Evolutionary conservation across 2,113 vertebrate genomes (phyloP), one percentile per base, ranked within the genome.

Genomic region (Gymnobelideus leadbeateri): DNA sequence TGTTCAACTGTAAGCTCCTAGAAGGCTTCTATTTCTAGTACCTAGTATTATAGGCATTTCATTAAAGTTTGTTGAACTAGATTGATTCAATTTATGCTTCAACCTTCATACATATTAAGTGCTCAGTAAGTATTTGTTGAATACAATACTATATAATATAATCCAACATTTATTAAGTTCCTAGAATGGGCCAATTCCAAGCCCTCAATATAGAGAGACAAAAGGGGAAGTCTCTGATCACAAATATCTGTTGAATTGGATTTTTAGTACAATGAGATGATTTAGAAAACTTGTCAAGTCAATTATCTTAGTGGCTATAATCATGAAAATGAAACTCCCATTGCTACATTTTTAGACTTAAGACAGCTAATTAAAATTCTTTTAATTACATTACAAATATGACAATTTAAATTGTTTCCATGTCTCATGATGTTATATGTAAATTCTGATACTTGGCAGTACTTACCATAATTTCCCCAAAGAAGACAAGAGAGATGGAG

Each of bases 401-500:
- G n/a, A 77, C 11, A 28, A 10, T 8, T 16, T 1, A 0, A 9
- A 84, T 84, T 84, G n/a, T 84, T 84, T 23, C n/a, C n/a, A 23
- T 84, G 68, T 84, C 68, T 84, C 19, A 84, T 84, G 94, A 92
- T 3, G 14, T 92, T 9, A 53, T 91, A 10, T 1, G n/a, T 12
- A 28, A 43, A 61, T 9, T 46, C 0, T 90, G 46, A 37, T 12
- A 0, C 4, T 1, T 2, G 37, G 84, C 0, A 0, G 51, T 55
- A 91, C 95, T 96, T 96, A 94, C 96, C 89, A 6, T 0, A 0
- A 0, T 21, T 51, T 37, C 92, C 93, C 91, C 52, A 89, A 54
- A 91, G 94, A 91, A 50, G 92, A 94, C 46, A 31, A 96, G 89
- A 94, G 96, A 89, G 77, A 50, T 3, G 55, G n/a, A 93, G 92